A percentile compares a stretch with the other conserved stretches of the same genome.
These are phyloP conservation scores for Pygocentrus nattereri DNA, from an alignment of 2,797 vertebrate species.

Conservation along the genomic window DNA sequence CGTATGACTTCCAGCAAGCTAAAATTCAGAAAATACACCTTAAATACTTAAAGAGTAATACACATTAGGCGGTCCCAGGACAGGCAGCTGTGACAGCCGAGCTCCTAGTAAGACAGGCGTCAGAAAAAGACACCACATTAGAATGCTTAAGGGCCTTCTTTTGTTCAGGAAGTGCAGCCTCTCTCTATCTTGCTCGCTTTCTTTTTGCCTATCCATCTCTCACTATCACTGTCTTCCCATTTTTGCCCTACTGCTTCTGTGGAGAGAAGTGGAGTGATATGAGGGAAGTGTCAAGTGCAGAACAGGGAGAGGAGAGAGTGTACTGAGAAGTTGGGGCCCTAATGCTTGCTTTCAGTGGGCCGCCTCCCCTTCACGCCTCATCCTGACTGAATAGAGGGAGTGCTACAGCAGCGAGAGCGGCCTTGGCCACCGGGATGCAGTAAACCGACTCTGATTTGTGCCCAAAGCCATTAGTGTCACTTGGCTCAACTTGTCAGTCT, in stretches of 20 bases:
- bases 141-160: conserved; percentile 5
- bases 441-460: conserved; percentile 92
- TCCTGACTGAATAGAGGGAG: conserved; percentile 50
- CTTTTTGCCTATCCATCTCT: conserved; percentile 37
- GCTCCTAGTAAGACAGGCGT: background rate
- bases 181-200: conserved; percentile 31
- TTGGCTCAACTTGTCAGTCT: conserved; percentile 84
- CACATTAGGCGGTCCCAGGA: background rate
- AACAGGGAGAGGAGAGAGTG: background rate
- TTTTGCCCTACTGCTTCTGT: conserved; percentile 34
- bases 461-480: conserved; percentile 90
- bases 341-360: conserved; percentile 47
- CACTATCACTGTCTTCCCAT: background rate
- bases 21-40: background rate
- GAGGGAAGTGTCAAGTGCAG: background rate
- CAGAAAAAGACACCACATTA: background rate
- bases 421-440: conserved; percentile 75
- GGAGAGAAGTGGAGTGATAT: conserved; percentile 8
- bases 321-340: conserved; percentile 43
- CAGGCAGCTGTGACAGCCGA: background rate
- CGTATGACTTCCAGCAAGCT: background rate
- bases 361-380: conserved; percentile 30
- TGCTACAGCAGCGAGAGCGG: conserved; percentile 62
- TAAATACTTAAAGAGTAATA: conserved; percentile 3
- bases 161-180: conserved; percentile 19